Base-by-base conservation (phyloP, 2,797 vertebrate genomes). In the Carduelis carduelis region DNA sequence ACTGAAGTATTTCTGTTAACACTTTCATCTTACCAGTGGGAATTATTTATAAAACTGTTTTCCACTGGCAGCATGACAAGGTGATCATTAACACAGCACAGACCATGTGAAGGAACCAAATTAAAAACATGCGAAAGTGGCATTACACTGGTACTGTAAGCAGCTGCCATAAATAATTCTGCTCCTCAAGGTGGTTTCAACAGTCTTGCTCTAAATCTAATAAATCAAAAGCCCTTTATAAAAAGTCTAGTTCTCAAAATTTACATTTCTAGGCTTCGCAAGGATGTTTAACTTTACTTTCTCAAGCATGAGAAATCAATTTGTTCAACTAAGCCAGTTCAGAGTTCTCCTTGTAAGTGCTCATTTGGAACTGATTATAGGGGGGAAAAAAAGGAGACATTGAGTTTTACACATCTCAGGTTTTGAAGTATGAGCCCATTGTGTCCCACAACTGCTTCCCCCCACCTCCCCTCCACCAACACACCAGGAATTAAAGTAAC, bases 281-380 rank as follows among this genome's bases (percentile, higher is more conserved):
- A 53, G 59, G 55, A 88, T 83, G 69, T 90, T 91, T 91, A 95
- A 93, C 57, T 93, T 86, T 21, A 77, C 66, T 87, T 95, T 90
- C 77, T 79, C 53, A 87, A 56, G 90, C 90, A 96, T 95, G 68
- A 96, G 93, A 97, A 97, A 95, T 93, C 85, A 94, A 95, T 97
- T 96, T 96, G 89, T 94, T 95, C 87, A 95, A 71, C 61, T 44
- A 87, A 94, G 59, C 50, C 64, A 72, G 70, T 96, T 95, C 76
- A 5, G 1, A 93, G 64, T 81, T 93, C 59, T 86, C 60, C 61
- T 77, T 91, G 61, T 88, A 96, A 96, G 94, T 35, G 17, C 71
- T 93, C 96, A 94, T 96, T 98, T 98, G 98, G 98, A 98, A 98
- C 87, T 95, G 96, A 98, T 98, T 98, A 97, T 68, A 97, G 93